Percentiles rank a stretch among this genome's conserved stretches.
Evolutionary conservation across 2,113 vertebrate genomes (phyloP).

Genomic region (Ictalurus furcatus): DNA sequence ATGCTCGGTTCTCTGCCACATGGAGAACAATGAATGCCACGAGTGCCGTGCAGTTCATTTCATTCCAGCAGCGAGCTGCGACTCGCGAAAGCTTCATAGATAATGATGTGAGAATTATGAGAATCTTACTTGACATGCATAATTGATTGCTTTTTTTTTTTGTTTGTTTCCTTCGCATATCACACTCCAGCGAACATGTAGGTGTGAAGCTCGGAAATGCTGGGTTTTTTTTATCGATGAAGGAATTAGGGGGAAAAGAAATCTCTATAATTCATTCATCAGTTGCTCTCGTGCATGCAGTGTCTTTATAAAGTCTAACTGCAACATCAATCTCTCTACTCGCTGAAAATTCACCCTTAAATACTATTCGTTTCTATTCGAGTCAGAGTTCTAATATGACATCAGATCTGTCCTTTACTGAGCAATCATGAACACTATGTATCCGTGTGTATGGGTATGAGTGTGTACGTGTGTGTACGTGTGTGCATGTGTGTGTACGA

Average conservation of each 20-base stretch:
- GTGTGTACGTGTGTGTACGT: too few species aligned
- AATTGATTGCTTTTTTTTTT: background rate
- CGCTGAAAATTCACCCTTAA: background rate
- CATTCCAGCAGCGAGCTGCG: too few species aligned
- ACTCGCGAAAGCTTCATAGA: background rate
- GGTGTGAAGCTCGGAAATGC: background rate
- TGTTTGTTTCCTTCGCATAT: background rate
- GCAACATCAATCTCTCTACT: background rate
- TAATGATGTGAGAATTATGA: background rate
- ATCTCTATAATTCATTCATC: background rate
- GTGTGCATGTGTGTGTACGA: too few species aligned
- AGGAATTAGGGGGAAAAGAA: background rate
- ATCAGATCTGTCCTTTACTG: background rate
- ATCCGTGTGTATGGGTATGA: too few species aligned
- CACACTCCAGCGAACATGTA: background rate
- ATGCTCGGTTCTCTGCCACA: background rate
- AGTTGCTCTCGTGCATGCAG: background rate
- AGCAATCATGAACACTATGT: background rate
- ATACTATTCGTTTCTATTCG: too few species aligned
- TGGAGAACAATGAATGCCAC: background rate
- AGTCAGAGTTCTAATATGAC: background rate
- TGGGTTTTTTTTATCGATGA: background rate
- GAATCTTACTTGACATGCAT: background rate
- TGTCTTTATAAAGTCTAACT: background rate
- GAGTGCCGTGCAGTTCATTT: slow-evolving; percentile 1